Base-by-base conservation (phyloP, 2,888 invertebrate genomes). In the Drosophila mettleri region DNA sequence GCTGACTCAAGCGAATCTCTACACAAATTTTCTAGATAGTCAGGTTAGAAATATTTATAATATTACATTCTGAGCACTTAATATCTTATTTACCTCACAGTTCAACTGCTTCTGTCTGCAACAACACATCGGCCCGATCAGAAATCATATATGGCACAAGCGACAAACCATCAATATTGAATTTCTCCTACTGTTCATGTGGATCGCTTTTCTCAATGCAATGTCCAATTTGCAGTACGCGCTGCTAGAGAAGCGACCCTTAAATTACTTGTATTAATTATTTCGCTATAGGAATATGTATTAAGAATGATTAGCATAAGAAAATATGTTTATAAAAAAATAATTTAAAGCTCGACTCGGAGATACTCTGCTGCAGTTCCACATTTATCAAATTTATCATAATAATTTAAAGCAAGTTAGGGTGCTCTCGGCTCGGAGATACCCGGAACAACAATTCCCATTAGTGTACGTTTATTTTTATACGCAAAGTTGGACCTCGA, bases 91-190 rank as follows among this genome's bases (percentile, higher is more conserved):
- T 2, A 10, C 3, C 16, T 46, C 24, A 9, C 29, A 61, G 61
- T 61, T 38, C 24, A 6, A 14, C 12, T 27, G 38, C 9, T 58
- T 61, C 18, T n/a, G 2, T 1, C 36, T 46, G 1, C 58, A 48
- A 31, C 61, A 61, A 24, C 58, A 33, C 8, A 24, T 7, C 0
- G 18, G 9, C n/a, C 58, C 58, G 31, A 61, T 61, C 12, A 31
- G 33, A 16, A 58, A 46, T 27, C 58, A 58, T 10, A 58, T 61
- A 12, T 58, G 45, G 58, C 58, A 61, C 38, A 6, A 12, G n/a
- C 38, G 58, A 7, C 61, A 61, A 48, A 33, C 18, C 6, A 24
- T 61, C 5, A 7, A 58, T 24, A 33, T 4, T 9, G 58, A 58
- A 7, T 61, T 58, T 22, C 18, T 46, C 0, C n/a, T 61, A 8